Evolutionary conservation across 2,797 vertebrate species (phyloP), one percentile per base, ranked within the genome.

Genomic region (Limosa lapponica): DNA sequence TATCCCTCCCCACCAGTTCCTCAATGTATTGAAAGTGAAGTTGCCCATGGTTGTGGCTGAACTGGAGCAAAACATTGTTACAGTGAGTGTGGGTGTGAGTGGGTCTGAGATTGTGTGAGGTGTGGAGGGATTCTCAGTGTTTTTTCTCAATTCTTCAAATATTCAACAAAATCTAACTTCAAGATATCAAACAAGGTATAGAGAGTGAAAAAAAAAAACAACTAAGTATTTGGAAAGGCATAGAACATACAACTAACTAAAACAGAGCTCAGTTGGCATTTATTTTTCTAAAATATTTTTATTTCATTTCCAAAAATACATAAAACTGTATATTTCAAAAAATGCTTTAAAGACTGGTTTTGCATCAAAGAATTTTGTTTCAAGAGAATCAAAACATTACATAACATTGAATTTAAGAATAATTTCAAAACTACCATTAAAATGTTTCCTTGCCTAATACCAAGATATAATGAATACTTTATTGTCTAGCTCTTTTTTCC

Each of bases 61-160:
- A 14, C 24, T 55, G 20, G 16, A 75, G 7, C 7, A 73, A 58
- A 77, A 57, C 1, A 0, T 22, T 5, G 3, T 30, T 28, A n/a
- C 18, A 16, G 25, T 19, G 32, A 0, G 0, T 19, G 15, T 14
- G 9, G 11, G 13, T 44, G 10, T 12, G 22, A 1, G 39, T 18
- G 24, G 41, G 7, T 2, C 2, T 13, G 16, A 22, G 7, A 34
- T 20, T 1, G 0, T 24, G 30, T 8, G 8, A 19, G 16, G 8
- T 3, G 6, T n/a, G 7, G n/a, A 44, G 28, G 54, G 9, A 19
- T n/a, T 52, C 34, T 37, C 0, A 0, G 8, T 58, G 8, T 30
- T 55, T 46, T 46, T 28, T 55, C 25, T 69, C 2, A 0, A 5
- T 25, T 49, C n/a, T 27, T 49, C 43, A 72, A 67, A 61, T 3